A percentile compares a stretch with the other conserved stretches of the same genome.
Evolutionary conservation across 1,140 invertebrate species (phyloP).

Genomic region (Sycobia sp.): DNA sequence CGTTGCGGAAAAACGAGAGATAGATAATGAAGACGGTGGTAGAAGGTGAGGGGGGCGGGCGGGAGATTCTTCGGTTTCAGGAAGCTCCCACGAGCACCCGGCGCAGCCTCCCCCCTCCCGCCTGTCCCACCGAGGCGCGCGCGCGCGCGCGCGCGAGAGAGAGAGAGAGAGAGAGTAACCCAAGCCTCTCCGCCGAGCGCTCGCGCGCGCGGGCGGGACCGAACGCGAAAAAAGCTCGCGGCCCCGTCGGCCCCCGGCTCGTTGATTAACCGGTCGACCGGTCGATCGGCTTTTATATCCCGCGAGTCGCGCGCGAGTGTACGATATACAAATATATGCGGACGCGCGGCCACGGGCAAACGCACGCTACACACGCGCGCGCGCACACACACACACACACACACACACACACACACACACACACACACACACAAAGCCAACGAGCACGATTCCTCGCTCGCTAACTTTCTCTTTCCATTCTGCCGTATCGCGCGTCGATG

Average conservation of each 20-base stretch:
- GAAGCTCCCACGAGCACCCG: conserved; percentile 12
- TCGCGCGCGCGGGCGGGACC: conserved; percentile 17
- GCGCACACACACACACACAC: too few species aligned
- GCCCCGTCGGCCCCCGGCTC: neutral
- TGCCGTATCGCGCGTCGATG: neutral
- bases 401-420: too few species aligned
- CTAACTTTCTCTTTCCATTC: conserved; percentile 32
- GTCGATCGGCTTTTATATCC: conserved; percentile 19
- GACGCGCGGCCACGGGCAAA: too few species aligned
- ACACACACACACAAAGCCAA: too few species aligned
- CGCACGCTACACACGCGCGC: too few species aligned
- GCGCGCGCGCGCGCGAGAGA: neutral
- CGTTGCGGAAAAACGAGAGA: too few species aligned
- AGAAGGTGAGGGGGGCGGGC: neutral
- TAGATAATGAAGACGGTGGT: too few species aligned
- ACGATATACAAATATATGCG: too few species aligned
- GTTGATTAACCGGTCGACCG: conserved; percentile 25
- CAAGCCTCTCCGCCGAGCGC: too few species aligned
- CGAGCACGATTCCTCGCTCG: too few species aligned
- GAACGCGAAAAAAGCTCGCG: conserved; percentile 21
- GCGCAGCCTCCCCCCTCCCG: too few species aligned
- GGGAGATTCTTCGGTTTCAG: neutral
- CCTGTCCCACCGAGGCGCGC: too few species aligned
- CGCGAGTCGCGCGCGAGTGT: neutral
- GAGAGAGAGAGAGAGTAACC: conserved; percentile 8